A percentile compares a stretch with the other conserved stretches of the same genome.
Evolutionary conservation across 2,797 vertebrate genomes (phyloP).

Genomic region (Pteronotus mesoamericanus): DNA sequence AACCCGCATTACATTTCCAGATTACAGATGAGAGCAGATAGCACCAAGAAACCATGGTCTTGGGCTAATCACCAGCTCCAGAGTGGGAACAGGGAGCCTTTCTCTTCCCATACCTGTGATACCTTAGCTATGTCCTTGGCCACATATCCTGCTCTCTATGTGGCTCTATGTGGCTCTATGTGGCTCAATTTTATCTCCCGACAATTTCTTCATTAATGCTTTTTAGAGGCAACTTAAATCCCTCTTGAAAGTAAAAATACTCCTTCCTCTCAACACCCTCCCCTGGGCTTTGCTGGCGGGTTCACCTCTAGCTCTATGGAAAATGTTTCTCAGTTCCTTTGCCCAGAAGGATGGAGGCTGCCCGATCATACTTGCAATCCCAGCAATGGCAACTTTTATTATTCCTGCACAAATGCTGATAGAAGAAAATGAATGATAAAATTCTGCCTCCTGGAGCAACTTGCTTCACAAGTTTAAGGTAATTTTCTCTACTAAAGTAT

Average conservation of each 20-base stretch:
- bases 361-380: background rate
- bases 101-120: background rate
- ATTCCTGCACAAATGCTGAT: background rate
- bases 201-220: background rate
- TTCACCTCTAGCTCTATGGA: background rate
- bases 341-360: background rate
- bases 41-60: background rate
- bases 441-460: background rate
- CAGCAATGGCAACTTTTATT: background rate
- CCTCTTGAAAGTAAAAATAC: background rate
- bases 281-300: background rate
- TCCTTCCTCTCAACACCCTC: background rate
- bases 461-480: background rate
- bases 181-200: background rate
- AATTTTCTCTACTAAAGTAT: background rate
- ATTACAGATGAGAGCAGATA: background rate
- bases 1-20: background rate
- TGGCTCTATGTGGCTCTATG: background rate
- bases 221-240: background rate
- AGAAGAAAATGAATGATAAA: background rate
- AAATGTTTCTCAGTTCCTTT: background rate
- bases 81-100: background rate
- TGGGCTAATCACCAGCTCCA: background rate
- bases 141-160: background rate
- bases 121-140: background rate